Conservation (phyloP, 2,113 vertebrate species). For the Ploceus nigricollis region DNA sequence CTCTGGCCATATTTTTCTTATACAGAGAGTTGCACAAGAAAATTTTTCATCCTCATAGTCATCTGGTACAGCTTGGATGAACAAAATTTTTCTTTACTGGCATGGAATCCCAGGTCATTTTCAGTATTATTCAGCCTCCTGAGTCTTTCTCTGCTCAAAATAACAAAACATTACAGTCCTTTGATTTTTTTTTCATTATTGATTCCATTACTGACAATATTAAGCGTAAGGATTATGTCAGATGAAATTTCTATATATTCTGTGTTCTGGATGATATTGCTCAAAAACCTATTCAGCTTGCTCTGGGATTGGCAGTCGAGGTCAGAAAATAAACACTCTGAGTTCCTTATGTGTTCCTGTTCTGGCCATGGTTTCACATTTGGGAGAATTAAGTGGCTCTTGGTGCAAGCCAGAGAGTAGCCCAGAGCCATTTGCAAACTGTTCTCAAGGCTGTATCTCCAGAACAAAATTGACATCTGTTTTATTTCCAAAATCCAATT, state of each 20-base stretch:
- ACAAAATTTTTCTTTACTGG: background rate
- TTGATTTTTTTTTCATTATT: background rate
- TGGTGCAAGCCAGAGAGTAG: background rate
- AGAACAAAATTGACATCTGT: background rate
- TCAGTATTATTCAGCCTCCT: background rate
- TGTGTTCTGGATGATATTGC: background rate
- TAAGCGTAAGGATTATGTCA: background rate
- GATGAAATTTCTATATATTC: background rate
- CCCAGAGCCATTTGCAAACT: background rate
- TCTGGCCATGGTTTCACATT: background rate
- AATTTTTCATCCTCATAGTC: background rate
- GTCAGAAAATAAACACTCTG: background rate
- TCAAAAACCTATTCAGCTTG: background rate
- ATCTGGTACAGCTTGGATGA: background rate
- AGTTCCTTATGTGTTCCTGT: background rate
- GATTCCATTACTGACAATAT: background rate
- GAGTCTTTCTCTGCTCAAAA: background rate
- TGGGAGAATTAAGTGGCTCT: background rate
- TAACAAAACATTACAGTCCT: background rate
- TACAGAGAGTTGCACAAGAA: background rate
- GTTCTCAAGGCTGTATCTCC: background rate
- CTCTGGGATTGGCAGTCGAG: background rate
- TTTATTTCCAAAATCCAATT: background rate
- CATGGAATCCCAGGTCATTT: background rate
- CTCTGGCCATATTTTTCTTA: background rate